Conservation (phyloP, 2,888 invertebrate genomes). For the Plebejus anna region DNA sequence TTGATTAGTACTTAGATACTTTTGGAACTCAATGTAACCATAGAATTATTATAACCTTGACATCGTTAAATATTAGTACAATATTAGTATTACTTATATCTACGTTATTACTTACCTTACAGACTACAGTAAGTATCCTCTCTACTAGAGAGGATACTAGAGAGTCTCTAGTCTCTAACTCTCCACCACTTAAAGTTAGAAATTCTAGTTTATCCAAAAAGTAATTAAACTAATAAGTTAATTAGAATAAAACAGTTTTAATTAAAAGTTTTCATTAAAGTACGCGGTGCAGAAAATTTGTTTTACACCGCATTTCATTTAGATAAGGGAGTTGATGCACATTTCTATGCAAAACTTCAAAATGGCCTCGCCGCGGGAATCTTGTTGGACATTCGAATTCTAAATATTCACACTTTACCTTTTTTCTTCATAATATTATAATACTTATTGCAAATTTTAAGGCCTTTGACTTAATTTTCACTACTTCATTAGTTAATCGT, state of each 20-base stretch:
- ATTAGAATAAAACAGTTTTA: background rate
- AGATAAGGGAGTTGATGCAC: conserved; percentile 41
- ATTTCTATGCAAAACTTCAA: conserved; percentile 52
- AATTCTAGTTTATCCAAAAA: background rate
- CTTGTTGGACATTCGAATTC: conserved; percentile 26
- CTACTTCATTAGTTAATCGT: too few relatives aligned
- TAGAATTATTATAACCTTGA: too few relatives aligned
- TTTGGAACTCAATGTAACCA: too few relatives aligned
- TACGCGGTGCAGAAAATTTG: conserved; percentile 13
- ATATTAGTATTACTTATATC: too few relatives aligned
- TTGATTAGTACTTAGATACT: too few relatives aligned
- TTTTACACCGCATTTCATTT: conserved; percentile 32
- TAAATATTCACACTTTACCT: background rate
- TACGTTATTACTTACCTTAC: too few relatives aligned
- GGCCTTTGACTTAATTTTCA: too few relatives aligned
- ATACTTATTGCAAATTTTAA: too few relatives aligned
- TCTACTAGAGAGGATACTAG: too few relatives aligned
- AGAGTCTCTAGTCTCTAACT: background rate
- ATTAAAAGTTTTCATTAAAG: background rate
- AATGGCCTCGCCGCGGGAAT: conserved; percentile 41
- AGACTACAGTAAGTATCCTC: too few relatives aligned
- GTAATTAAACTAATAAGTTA: background rate
- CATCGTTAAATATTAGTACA: too few relatives aligned
- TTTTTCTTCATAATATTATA: too few relatives aligned
- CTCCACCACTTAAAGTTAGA: background rate